Evolutionary conservation across 2,113 vertebrate genomes (phyloP).

Genomic region (Gymnobelideus leadbeateri): DNA sequence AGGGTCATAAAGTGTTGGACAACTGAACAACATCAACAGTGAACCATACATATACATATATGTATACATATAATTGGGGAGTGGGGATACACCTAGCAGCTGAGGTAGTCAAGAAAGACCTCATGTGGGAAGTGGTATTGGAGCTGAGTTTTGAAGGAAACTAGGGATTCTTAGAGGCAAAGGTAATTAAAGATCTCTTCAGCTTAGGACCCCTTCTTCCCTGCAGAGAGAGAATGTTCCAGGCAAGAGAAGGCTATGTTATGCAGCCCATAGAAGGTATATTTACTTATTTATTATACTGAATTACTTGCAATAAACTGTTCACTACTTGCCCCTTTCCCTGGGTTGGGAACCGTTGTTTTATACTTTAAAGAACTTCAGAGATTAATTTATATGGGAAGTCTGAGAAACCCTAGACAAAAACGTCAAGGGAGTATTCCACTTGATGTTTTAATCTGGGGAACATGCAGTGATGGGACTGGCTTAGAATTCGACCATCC

Average conservation of each 20-base stretch:
- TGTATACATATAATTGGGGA: neutral
- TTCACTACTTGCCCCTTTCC: neutral
- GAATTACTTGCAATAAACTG: neutral
- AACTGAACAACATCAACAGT: neutral
- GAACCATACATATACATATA: neutral
- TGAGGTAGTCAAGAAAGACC: neutral
- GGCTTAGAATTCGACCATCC: conserved; percentile 30
- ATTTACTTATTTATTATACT: neutral
- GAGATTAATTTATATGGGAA: neutral
- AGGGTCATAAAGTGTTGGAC: neutral
- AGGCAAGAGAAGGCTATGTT: neutral
- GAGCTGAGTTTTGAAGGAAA: neutral
- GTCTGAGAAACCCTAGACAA: neutral
- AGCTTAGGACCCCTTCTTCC: neutral
- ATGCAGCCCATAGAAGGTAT: neutral
- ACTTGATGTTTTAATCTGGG: neutral
- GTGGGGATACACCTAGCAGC: neutral
- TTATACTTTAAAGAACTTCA: neutral
- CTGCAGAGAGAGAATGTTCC: neutral
- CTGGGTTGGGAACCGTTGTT: neutral
- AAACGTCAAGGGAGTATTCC: neutral
- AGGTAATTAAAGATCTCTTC: neutral
- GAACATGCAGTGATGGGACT: neutral
- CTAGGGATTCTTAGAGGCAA: neutral
- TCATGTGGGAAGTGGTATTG: neutral